Evolutionary conservation across 2,797 vertebrate genomes (phyloP), one percentile per base, ranked within the genome.

Genomic region (Dendrocincla fuliginosa): DNA sequence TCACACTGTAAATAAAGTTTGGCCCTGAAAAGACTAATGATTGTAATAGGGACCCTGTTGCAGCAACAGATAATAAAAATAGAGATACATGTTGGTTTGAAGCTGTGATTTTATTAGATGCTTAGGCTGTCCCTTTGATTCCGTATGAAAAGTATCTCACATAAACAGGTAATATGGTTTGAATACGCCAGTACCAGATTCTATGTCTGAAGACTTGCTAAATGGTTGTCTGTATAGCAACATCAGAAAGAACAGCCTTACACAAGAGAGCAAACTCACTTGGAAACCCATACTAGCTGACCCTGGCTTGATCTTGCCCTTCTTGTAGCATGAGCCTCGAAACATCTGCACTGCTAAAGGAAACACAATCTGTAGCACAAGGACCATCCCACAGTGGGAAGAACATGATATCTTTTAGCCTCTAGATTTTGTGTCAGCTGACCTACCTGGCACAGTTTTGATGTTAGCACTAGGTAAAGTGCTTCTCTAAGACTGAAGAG

Each of bases 1-100:
- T 93, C 92, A 86, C 67, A 56, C 70, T 86, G 82, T 87, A 87
- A 92, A 96, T 84, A 86, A 92, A 83, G 50, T 93, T 94, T 93
- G 76, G 91, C 85, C 95, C 91, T 56, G 73, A 81, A 94, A 92
- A 96, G 69, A 84, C 69, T 93, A 65, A 81, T 75, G 55, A 78
- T 84, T 89, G 32, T 81, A 81, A 65, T 80, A 93, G 33, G 25
- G 47, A 85, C 0, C 2, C 6, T 68, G 33, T 47, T 91, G 53
- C 41, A 95, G n/a, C 22, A 94, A 78, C 16, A 78, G 52, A 78
- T 30, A 81, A 74, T 70, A 8, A 30, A 42, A 30, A 42, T 61
- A 69, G 32, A 3, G 3, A 78, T 30, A 67, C 5, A 16, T 25
- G 5, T 41, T 81, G 32, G 3, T 8, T 91, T 89, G 83, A 89